These are phyloP conservation scores for Podiceps cristatus DNA, from an alignment of 2,113 vertebrate species.

Conservation along the genomic window DNA sequence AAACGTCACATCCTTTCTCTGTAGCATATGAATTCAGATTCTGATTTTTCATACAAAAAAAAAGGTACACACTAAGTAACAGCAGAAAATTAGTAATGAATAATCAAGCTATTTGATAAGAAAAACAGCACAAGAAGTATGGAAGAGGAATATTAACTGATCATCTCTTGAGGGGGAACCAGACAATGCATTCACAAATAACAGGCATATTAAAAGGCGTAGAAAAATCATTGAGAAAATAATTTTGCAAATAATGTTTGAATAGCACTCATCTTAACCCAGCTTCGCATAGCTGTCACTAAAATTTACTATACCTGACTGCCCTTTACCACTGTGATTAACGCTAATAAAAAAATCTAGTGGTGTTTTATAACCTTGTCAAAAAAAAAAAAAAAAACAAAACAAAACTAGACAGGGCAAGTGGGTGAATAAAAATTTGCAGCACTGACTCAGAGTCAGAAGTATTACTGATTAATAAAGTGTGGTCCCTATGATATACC, in stretches of 20 bases:
- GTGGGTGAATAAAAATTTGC: slow-evolving; percentile 13
- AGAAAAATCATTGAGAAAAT: not conserved
- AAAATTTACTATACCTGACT: slow-evolving; percentile 35
- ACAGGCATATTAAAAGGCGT: not conserved
- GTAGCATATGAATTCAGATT: not conserved
- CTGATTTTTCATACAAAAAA: not conserved
- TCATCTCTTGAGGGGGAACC: not conserved
- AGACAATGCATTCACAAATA: not conserved
- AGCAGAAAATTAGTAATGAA: not conserved
- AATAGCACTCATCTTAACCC: not conserved
- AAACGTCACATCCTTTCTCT: not conserved
- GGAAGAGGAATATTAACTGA: not conserved
- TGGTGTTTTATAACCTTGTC: not conserved
- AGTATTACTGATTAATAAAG: slow-evolving; percentile 35
- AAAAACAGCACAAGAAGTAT: not conserved
- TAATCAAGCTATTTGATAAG: not conserved
- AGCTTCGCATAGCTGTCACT: not conserved
- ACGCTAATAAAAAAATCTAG: not conserved
- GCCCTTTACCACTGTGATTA: not conserved
- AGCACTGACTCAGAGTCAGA: not conserved
- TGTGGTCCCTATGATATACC: not conserved
- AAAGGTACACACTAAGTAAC: not conserved
- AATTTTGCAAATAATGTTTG: not conserved
- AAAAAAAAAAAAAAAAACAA: not conserved
- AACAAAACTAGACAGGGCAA: not conserved